Evolutionary conservation across 2,888 invertebrate species (phyloP), one percentile per base, ranked within the genome.

Genomic region (Thalpophila matura): DNA sequence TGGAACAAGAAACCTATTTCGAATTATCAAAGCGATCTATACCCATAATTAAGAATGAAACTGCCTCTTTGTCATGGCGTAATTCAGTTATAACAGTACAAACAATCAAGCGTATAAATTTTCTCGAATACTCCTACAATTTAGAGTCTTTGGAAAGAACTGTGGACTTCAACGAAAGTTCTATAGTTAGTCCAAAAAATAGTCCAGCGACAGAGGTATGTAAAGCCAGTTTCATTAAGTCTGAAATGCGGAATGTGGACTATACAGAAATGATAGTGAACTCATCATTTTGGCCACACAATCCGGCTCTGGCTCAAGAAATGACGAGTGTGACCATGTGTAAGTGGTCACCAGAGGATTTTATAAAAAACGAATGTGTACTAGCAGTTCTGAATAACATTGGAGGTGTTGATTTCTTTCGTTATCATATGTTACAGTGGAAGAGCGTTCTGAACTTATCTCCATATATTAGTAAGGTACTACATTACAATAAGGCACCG

Each of bases 231-330:
- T 82, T 88, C 58, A 69, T 89, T 3, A 79, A 79, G 12, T 67
- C 65, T 24, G 77, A 84, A 14, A 79, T 91, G 58, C 82, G 70
- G 24, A 93, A 92, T 69, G 75, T 85, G 3, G 88, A 93, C 29
- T 83, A 86, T 12, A 86, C 87, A 0, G 89, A 92, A 75, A 87
- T 93, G 89, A 77, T 91, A 6, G 60, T 90, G 6, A 87, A 94
- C 51, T 87, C 91, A 2, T 75, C 87, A 5, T 80, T 92, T 40
- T 94, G 93, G 93, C 89, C 93, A 0, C 90, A 93, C 59, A 91
- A 89, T 58, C 68, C 77, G 0, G 71, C 84, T 27, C 64, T 94
- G n/a, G 71, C 86, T 22, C 74, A 88, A 58, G 90, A 92, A 74
- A 82, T 90, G 85, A 81, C 86, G 0, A 82, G 80, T 53, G 70